These are phyloP conservation scores for Thecophora atra DNA, from an alignment of 2,888 invertebrate genomes.

Conservation along the genomic window DNA sequence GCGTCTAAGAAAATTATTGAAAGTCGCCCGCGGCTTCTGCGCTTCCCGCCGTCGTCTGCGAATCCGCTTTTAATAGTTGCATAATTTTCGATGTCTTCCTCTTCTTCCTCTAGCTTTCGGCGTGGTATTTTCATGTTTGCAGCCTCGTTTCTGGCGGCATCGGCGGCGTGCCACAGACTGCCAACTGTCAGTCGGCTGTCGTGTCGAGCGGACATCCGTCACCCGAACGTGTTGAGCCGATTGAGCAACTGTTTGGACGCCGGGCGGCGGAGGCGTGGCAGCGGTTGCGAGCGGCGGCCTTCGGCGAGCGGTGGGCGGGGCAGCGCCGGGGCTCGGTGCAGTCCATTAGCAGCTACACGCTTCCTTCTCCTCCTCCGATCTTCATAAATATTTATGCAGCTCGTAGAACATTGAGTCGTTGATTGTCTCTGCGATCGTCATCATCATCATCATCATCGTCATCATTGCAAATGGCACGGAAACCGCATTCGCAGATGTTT, in stretches of 20 bases:
- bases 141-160: constrained; percentile 45
- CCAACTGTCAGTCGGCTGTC: constrained; percentile 65
- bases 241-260: constrained; percentile 65
- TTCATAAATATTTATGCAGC: constrained; percentile 31
- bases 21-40: background rate
- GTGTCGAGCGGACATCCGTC: constrained; percentile 63
- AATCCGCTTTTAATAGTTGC: background rate
- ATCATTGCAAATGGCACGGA: constrained; percentile 26
- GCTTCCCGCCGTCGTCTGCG: background rate
- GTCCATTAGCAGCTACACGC: background rate
- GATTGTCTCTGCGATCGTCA: constrained; percentile 35
- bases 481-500: no score
- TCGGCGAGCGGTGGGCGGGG: background rate
- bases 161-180: constrained; percentile 64
- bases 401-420: background rate
- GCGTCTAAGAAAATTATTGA: no score
- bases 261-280: constrained; percentile 30
- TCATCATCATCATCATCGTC: constrained; percentile 40
- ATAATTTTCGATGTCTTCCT: background rate
- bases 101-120: background rate
- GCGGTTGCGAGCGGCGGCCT: constrained; percentile 38
- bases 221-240: constrained; percentile 65
- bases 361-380: background rate
- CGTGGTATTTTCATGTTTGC: constrained; percentile 27
- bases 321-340: background rate